Base-by-base conservation (phyloP, 2,888 invertebrate genomes). In the Balanococcus diminutus region DNA sequence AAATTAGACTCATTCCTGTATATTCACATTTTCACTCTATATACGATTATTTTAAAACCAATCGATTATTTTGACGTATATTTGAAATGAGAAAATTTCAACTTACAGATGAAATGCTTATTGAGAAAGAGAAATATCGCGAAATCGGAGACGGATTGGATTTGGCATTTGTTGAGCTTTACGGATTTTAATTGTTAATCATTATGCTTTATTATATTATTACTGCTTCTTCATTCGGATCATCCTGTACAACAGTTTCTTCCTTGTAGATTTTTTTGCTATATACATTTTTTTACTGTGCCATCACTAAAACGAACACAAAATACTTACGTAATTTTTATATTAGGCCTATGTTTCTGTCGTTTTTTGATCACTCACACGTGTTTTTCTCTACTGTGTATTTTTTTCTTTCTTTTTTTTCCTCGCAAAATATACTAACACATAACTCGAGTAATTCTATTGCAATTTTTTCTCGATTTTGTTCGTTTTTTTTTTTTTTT, bases 71-170 rank as follows among this genome's bases (percentile, higher is more conserved):
- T 61, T 28, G 28, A 67, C 28, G 28, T 67, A 19, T 56, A 14
- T 28, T 28, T 31, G 25, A 51, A 9, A 75, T 42, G n/a, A 28
- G 25, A 19, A 39, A 39, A 85, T 79, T 85, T 88, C 88, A 87
- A 88, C 75, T 92, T 92, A 89, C 93, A 97, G 97, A 97, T 94
- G 96, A 97, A 91, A 94, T 97, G 91, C 96, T 97, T 90, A 94
- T 95, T 91, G 96, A 96, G 92, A 99, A 99, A 94, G 98, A 99
- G 93, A 97, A 98, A 91, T 99, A 98, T 97, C 99, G 98, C 94
- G 95, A 96, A 92, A 98, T 99, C 93, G 98, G 98, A 93, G 99
- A 99, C 94, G 99, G 99, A 92, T 94, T 99, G 94, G 99, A 99
- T 92, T 96, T 96, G 91, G 99, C 99, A 90, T 98, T 99, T 93